Evolutionary conservation across 2,888 invertebrate species (phyloP), one percentile per base, ranked within the genome.

Genomic region (Tanaodytes sp.): DNA sequence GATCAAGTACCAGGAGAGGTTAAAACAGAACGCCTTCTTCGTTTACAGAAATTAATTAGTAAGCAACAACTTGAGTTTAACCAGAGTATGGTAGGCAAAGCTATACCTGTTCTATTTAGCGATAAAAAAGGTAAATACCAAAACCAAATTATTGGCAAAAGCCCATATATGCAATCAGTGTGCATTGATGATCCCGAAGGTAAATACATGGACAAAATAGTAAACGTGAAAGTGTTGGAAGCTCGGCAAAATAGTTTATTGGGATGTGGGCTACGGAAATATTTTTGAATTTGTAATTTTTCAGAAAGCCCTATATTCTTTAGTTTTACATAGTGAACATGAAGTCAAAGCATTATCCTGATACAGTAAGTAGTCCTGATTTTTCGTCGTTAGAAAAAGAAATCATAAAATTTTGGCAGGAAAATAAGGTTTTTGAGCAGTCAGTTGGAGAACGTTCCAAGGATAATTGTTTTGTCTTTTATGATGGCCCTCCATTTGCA

Each of bases 401-500:
- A 52, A 52, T 62, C 14, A 31, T 62, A 45, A 46, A 52, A 39
- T 37, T 37, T 27, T 62, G 52, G 52, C 62, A 46, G 46, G 45
- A 62, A 39, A 39, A 62, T 1, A 54, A 54, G 39, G 19, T 30
- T 54, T 62, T 62, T 54, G 46, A 52, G 31, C 27, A 33, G 19
- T 54, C 62, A 39, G 54, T 54, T 54, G 62, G 12, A 30, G 37
- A 23, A 52, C 48, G 58, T 48, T 39, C 48, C 12, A 48, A 48
- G 33, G 62, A 62, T 43, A 45, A 52, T 45, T 20, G 37, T 23
- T 62, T 43, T 62, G 46, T 62, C 4, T 62, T 62, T 62, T 62
- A 62, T 9, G 62, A 62, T 46, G 62, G 62, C n/a, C 52, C 62
- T 27, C 62, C 62, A 18, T 54, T 62, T 54, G 62, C 62, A 46